Evolutionary conservation across 1,140 invertebrate species (phyloP), one percentile per base, ranked within the genome.

Genomic region (Cheumatopsyche charites): DNA sequence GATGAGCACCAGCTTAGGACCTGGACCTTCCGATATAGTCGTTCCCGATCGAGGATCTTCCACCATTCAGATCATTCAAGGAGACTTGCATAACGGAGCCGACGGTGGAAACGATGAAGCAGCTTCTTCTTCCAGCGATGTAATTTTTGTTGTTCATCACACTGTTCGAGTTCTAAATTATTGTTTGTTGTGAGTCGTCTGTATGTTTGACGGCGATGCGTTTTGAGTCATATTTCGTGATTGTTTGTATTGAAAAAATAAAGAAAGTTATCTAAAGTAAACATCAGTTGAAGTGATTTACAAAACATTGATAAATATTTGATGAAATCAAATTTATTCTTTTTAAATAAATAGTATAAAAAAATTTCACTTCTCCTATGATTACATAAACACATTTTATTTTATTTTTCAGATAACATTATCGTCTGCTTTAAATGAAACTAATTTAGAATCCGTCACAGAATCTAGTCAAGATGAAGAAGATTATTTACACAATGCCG

Each of bases 1-100:
- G 76, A 87, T 90, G 83, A 88, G 85, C 71, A 85, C 84, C 12
- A 87, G 86, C 83, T 90, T 65, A 82, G 29, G 9, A 26, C 87
- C 75, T 87, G 89, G 80, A 77, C 79, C 78, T n/a, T n/a, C n/a
- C 9, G 29, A 36, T 36, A 9, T n/a, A n/a, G n/a, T 36, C 3
- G 9, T 9, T 36, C 29, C 9, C 82, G 71, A 78, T 82, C 77
- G 75, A 78, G 85, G 85, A 36, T 4, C 29, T 36, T 36, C 29
- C 68, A 87, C 83, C 47, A 87, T 87, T 29, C 85, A 82, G 75
- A 85, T 87, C 74, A 87, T 87, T 62, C 86, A 87, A 73, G 86
- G 84, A 76, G 85, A 86, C 68, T 49, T 42, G 62, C 29, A 17
- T 11, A 63, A 63, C 29, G 62, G 26, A 49, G 3, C 45, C 4